A percentile compares a stretch with the other conserved stretches of the same genome.
These are phyloP conservation scores for Bufo bufo DNA, from an alignment of 2,113 vertebrate genomes.

Conservation along the genomic window DNA sequence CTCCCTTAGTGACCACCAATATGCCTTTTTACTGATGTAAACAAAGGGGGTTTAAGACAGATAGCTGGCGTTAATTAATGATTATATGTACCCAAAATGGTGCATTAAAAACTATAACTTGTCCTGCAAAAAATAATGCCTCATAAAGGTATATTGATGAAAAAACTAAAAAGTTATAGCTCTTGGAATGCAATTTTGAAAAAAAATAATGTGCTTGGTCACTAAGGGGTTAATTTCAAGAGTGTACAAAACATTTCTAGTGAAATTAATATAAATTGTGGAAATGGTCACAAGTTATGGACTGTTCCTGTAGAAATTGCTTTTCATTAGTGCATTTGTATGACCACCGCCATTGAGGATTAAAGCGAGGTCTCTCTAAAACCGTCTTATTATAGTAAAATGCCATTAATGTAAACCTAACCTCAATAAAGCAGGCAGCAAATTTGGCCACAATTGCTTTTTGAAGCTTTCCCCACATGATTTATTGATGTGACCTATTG, in stretches of 20 bases:
- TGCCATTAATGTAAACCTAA: neutral
- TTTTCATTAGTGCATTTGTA: neutral
- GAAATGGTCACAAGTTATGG: neutral
- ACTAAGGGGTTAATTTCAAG: neutral
- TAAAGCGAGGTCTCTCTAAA: neutral
- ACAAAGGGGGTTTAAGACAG: too few relatives aligned
- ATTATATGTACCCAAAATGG: too few relatives aligned
- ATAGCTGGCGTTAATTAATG: too few relatives aligned
- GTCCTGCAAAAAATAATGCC: too few relatives aligned
- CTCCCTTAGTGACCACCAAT: too few relatives aligned
- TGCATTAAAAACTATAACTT: too few relatives aligned
- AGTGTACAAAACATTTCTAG: neutral
- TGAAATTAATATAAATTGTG: neutral
- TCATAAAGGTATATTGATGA: too few relatives aligned
- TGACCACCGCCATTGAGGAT: neutral
- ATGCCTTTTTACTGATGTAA: too few relatives aligned
- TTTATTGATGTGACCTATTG: neutral
- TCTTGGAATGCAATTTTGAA: too few relatives aligned
- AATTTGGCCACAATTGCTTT: neutral
- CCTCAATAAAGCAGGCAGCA: neutral
- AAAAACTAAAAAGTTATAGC: too few relatives aligned
- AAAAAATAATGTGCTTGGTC: too few relatives aligned
- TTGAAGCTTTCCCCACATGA: neutral
- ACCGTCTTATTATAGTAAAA: neutral
- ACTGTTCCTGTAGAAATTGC: neutral